phyloP scores from a whole-genome alignment of 2,113 vertebrate species.

The Osmerus mordax region DNA sequence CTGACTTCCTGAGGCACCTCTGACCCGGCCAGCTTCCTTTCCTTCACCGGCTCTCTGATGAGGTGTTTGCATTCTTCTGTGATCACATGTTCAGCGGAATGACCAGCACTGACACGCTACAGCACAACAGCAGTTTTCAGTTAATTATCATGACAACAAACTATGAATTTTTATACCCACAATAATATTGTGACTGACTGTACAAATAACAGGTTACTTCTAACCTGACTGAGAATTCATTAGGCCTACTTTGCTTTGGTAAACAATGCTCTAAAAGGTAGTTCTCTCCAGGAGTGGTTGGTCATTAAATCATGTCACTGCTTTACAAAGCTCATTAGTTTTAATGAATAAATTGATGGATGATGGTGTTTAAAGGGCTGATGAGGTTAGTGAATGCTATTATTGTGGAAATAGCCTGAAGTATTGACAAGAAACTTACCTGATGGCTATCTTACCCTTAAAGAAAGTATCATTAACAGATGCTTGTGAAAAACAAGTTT shows the following conservation, averaged over 20 bases:
- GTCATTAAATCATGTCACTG: constrained; percentile 48
- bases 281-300: constrained; percentile 27
- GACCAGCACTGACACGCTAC: too few relatives aligned
- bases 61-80: too few relatives aligned
- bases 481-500: constrained; percentile 4
- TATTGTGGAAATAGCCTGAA: constrained; percentile 17
- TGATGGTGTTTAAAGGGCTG: constrained; percentile 25
- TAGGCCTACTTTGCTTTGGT: constrained; percentile 40
- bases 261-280: constrained; percentile 49
- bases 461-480: constrained; percentile 35
- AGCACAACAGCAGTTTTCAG: too few relatives aligned
- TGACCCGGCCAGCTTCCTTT: not conserved
- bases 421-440: constrained; percentile 5
- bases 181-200: too few relatives aligned
- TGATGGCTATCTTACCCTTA: constrained; percentile 4
- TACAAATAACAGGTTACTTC: too few relatives aligned
- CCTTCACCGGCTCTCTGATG: too few relatives aligned
- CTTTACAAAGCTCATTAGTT: constrained; percentile 50
- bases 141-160: not conserved
- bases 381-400: constrained; percentile 35
- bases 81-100: too few relatives aligned
- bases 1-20: not conserved
- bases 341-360: constrained; percentile 52
- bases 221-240: constrained; percentile 25
- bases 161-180: too few relatives aligned